Conservation (phyloP, 2,797 vertebrate genomes). For the Limosa lapponica region DNA sequence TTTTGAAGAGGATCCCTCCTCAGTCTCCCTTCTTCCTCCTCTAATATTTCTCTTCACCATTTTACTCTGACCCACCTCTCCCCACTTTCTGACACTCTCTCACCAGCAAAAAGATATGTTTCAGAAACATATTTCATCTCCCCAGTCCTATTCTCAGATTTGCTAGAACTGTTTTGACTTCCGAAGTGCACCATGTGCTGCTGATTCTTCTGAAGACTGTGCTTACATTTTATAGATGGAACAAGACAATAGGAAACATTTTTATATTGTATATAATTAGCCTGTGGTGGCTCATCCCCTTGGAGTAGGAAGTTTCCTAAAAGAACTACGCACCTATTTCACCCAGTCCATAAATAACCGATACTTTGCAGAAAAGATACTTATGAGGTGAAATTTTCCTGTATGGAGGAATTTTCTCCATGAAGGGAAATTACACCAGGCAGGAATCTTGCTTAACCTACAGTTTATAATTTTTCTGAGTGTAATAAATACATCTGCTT, state of each 20-base stretch:
- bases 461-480: not conserved
- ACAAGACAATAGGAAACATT: not conserved
- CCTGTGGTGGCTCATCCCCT: not conserved
- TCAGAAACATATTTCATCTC: not conserved
- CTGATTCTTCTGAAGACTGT: not conserved
- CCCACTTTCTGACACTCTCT: not conserved
- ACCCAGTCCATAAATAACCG: rapidly evolving
- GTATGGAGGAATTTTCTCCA: not conserved
- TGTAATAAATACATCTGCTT: not conserved
- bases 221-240: not conserved
- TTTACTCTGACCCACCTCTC: not conserved
- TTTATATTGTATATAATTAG: not conserved
- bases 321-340: not conserved
- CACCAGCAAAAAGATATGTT: not conserved
- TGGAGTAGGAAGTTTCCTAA: not conserved
- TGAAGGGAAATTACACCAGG: not conserved
- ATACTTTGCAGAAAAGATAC: not conserved
- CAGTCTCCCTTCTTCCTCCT: not conserved
- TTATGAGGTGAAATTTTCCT: not conserved
- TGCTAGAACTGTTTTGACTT: not conserved
- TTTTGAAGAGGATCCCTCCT: not conserved
- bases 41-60: not conserved
- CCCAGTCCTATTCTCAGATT: not conserved
- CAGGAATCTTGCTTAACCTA: conserved; percentile 1
- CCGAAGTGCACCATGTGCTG: not conserved